phyloP scores from a whole-genome alignment of 2,797 vertebrate genomes.

The Hapalemur alaotrensis region DNA sequence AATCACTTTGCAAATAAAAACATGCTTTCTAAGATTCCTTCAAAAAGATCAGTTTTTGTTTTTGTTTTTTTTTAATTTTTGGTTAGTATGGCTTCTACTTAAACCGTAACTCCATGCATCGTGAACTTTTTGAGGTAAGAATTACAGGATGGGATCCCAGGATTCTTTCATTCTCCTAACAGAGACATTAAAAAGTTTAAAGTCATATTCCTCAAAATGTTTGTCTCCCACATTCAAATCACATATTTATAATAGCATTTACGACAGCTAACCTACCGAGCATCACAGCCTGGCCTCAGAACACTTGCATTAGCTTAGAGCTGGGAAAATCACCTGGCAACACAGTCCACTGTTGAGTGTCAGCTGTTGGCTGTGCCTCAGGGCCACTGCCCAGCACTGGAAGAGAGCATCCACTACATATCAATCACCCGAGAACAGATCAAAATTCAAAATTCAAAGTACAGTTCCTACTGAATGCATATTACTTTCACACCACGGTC shows the following conservation, averaged over 20 bases:
- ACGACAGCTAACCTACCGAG: neutral
- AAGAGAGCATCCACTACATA: neutral
- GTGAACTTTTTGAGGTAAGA: neutral
- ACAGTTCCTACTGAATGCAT: neutral
- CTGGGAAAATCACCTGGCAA: neutral
- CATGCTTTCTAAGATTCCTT: neutral
- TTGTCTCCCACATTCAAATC: neutral
- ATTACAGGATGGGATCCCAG: neutral
- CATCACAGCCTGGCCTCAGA: neutral
- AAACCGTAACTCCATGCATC: neutral
- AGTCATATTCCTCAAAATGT: neutral
- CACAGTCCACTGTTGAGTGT: neutral
- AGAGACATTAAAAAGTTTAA: neutral
- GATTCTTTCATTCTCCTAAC: neutral
- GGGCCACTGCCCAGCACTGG: neutral
- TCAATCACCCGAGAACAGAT: neutral
- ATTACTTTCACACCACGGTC: neutral
- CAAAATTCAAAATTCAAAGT: neutral
- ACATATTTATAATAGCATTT: neutral
- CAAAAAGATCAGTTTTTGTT: neutral
- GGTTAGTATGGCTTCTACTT: neutral
- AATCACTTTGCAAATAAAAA: neutral
- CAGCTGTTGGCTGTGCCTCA: too few species aligned
- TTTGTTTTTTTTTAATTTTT: neutral
- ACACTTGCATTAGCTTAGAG: neutral